A percentile compares a stretch with the other conserved stretches of the same genome.
These are phyloP conservation scores for Stomatorhinus ivindoensis DNA, from an alignment of 2,113 vertebrate species.

Conservation along the genomic window DNA sequence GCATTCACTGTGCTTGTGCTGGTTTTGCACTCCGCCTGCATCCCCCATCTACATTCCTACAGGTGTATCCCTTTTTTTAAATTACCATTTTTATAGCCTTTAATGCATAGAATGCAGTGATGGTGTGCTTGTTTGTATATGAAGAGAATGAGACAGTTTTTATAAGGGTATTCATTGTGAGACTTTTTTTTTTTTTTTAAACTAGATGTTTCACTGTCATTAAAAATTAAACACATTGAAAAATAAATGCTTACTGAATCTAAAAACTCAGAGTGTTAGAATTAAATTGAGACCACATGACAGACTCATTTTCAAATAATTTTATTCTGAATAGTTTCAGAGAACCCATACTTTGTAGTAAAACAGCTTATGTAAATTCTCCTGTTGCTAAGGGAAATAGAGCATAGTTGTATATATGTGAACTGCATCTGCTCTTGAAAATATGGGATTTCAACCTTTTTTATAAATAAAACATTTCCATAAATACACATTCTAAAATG, in stretches of 20 bases:
- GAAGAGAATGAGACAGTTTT: neutral
- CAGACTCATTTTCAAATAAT: conserved; percentile 40
- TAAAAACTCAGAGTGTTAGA: neutral
- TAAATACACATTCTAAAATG: conserved; percentile 44
- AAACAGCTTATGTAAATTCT: conserved; percentile 41
- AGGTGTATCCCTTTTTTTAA: neutral
- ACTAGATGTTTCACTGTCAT: neutral
- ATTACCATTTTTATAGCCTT: neutral
- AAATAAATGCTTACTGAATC: neutral
- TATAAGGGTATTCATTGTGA: neutral
- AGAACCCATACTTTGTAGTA: conserved; percentile 36
- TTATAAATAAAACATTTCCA: conserved; percentile 54
- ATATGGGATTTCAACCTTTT: conserved; percentile 52
- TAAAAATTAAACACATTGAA: neutral
- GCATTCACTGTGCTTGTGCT: neutral
- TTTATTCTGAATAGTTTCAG: conserved; percentile 53
- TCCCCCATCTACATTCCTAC: neutral
- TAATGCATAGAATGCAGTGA: neutral
- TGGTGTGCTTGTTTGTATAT: neutral
- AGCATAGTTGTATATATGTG: conserved; percentile 49
- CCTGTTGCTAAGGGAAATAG: conserved; percentile 38
- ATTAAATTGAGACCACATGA: neutral
- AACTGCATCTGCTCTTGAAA: conserved; percentile 49
- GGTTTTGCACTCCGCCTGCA: neutral
- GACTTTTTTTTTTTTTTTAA: neutral